Percentiles rank a stretch among this genome's conserved stretches.
These are phyloP conservation scores for Spodoptera frugiperda DNA, from an alignment of 1,140 invertebrate species.

Conservation along the genomic window DNA sequence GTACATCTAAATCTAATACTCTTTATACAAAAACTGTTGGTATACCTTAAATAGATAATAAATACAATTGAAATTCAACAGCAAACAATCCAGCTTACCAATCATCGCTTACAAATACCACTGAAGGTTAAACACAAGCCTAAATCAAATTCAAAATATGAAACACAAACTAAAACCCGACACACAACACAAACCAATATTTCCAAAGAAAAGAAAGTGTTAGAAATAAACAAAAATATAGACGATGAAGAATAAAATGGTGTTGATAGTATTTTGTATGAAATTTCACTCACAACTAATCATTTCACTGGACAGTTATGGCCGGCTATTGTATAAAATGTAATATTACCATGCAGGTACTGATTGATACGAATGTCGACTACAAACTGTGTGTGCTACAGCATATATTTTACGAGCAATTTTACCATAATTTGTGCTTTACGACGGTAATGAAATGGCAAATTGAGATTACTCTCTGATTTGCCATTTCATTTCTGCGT, in stretches of 20 bases:
- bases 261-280: neutral
- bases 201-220: no score
- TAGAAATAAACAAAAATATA: neutral
- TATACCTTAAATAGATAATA: no score
- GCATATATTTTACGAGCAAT: neutral
- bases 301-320: slow-evolving; percentile 1
- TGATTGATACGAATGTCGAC: neutral
- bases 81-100: no score
- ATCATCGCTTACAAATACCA: no score
- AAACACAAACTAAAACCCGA: no score
- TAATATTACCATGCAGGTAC: neutral
- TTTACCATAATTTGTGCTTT: neutral
- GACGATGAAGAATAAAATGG: neutral
- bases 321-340: neutral
- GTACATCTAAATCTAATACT: no score
- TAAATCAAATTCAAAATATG: no score
- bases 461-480: neutral
- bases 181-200: no score
- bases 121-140: no score
- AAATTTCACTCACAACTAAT: slow-evolving; percentile 20
- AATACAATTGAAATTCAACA: no score
- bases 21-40: no score
- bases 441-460: neutral
- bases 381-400: slow-evolving; percentile 5
- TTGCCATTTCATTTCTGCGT: no score